phyloP scores from a whole-genome alignment of 2,113 vertebrate species.

The Acanthochromis polyacanthus region DNA sequence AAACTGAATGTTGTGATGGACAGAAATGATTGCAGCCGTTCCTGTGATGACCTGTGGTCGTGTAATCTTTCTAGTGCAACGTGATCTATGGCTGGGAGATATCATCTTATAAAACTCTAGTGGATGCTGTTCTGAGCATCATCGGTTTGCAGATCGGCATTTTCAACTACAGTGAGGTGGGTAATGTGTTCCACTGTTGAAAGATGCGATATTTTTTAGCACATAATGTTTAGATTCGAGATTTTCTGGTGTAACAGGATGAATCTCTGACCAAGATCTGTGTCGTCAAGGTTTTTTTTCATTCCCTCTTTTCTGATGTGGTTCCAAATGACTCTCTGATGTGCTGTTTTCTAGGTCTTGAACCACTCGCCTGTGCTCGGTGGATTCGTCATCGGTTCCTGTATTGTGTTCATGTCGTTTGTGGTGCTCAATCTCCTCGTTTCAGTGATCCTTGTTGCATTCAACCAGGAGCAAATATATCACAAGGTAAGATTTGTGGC shows the following conservation, averaged over 20 bases:
- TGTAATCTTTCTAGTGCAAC: constrained; percentile 84
- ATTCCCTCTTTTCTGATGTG: neutral
- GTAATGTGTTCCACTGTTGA: neutral
- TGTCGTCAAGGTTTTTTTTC: neutral
- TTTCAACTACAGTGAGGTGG: constrained; percentile 95
- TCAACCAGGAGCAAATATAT: constrained; percentile 88
- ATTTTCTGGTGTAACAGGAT: too few relatives aligned
- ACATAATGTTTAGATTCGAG: too few relatives aligned
- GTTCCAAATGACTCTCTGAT: neutral
- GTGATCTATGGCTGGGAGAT: constrained; percentile 93
- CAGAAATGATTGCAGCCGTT: neutral
- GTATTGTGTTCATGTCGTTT: constrained; percentile 92
- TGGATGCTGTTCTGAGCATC: constrained; percentile 88
- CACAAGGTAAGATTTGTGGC: constrained; percentile 84
- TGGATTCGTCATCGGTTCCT: constrained; percentile 92
- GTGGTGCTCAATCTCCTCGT: constrained; percentile 93
- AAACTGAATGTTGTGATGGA: neutral
- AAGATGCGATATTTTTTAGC: too few relatives aligned
- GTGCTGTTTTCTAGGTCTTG: constrained; percentile 83
- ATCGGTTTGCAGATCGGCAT: constrained; percentile 93
- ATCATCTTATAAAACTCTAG: constrained; percentile 89
- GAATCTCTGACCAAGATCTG: too few relatives aligned
- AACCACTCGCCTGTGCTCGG: constrained; percentile 87
- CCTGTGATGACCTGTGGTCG: neutral
- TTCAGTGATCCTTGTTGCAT: constrained; percentile 92